phyloP scores from a whole-genome alignment of 2,797 vertebrate genomes.

The Rhinoraja longicauda region DNA sequence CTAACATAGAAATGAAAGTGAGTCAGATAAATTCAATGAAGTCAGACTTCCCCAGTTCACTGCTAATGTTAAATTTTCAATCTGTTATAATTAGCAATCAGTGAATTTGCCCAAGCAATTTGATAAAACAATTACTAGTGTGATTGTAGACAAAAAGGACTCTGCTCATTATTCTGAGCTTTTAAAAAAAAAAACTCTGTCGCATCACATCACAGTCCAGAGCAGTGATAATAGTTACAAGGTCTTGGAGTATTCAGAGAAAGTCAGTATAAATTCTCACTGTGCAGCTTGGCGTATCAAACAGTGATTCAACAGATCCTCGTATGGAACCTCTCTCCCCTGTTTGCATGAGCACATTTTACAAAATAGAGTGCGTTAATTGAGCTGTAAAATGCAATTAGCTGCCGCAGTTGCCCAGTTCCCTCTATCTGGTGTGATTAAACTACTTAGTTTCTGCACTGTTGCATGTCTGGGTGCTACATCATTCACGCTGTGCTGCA shows the following conservation, averaged over 20 bases:
- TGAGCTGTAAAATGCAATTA: slow-evolving; percentile 56
- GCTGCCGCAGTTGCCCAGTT: slow-evolving; percentile 48
- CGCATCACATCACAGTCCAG: slow-evolving; percentile 28
- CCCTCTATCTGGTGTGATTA: slow-evolving; percentile 53
- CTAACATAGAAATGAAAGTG: neutral
- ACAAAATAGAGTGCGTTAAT: slow-evolving; percentile 48
- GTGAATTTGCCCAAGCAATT: neutral
- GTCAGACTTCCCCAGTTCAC: neutral
- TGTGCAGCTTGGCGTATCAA: slow-evolving; percentile 27
- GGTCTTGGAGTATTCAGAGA: slow-evolving; percentile 1
- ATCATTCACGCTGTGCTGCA: slow-evolving; percentile 44
- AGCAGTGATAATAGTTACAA: neutral
- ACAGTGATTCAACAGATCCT: slow-evolving; percentile 13
- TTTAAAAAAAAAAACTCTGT: slow-evolving; percentile 30
- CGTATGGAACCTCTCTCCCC: slow-evolving; percentile 22
- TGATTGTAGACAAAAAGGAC: neutral
- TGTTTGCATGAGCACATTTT: slow-evolving; percentile 27
- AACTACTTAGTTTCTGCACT: slow-evolving; percentile 46
- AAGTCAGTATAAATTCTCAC: slow-evolving; percentile 26
- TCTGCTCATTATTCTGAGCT: neutral
- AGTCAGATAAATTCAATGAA: neutral
- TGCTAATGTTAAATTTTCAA: neutral
- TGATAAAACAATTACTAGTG: slow-evolving; percentile 8
- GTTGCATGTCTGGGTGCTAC: slow-evolving; percentile 44
- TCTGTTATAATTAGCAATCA: slow-evolving; percentile 25